Evolutionary conservation across 1,140 invertebrate genomes (phyloP).

Genomic region (Portunus trituberculatus): DNA sequence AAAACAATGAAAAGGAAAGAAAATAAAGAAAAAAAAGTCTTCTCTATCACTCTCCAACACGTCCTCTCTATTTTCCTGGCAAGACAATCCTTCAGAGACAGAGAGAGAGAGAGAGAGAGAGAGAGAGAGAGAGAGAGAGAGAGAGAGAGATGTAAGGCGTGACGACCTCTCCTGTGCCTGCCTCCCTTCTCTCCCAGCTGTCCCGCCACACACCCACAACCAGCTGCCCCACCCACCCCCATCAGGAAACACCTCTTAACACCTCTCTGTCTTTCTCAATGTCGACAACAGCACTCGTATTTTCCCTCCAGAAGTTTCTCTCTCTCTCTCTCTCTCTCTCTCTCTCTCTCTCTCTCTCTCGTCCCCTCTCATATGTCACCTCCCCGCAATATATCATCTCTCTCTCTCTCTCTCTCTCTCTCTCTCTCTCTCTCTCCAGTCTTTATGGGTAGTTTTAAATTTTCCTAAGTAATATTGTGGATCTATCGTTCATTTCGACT

Average conservation of each 20-base stretch:
- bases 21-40: too few species aligned
- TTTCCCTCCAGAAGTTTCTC: neutral
- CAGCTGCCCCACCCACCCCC: neutral
- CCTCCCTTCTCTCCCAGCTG: neutral
- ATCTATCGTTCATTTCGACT: too few species aligned
- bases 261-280: neutral
- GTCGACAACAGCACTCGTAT: neutral
- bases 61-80: too few species aligned
- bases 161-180: neutral
- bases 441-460: too few species aligned
- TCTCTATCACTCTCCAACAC: too few species aligned
- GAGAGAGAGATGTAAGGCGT: neutral
- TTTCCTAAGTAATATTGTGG: too few species aligned
- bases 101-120: neutral
- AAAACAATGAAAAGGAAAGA: too few species aligned
- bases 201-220: too few species aligned
- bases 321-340: slow-evolving; percentile 40
- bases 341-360: neutral
- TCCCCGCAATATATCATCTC: too few species aligned
- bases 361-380: too few species aligned
- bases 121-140: neutral
- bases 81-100: neutral
- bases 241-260: neutral
- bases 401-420: too few species aligned
- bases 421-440: too few species aligned